These are phyloP conservation scores for Coelopa frigida DNA, from an alignment of 1,140 invertebrate genomes.

Conservation along the genomic window DNA sequence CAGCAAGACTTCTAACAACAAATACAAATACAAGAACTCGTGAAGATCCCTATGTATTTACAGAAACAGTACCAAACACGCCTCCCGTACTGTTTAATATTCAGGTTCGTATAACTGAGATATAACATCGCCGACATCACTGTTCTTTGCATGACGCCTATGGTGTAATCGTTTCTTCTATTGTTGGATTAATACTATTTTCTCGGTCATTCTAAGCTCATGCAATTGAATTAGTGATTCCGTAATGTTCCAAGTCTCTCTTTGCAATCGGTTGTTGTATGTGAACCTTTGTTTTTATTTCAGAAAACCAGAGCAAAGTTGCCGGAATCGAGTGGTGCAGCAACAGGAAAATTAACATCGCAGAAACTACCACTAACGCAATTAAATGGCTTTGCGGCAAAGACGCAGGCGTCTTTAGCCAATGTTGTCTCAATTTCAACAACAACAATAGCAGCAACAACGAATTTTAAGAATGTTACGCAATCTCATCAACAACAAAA, in stretches of 20 bases:
- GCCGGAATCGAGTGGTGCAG: slow-evolving; percentile 19
- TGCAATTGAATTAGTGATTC: no score
- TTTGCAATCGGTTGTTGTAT: no score
- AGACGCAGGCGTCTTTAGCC: slow-evolving; percentile 33
- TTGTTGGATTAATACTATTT: no score
- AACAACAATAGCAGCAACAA: slow-evolving; percentile 19
- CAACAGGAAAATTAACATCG: slow-evolving; percentile 1
- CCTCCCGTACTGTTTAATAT: slow-evolving; percentile 43
- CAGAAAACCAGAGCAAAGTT: slow-evolving; percentile 40
- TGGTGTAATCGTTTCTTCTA: no score
- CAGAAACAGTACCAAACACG: slow-evolving; percentile 40
- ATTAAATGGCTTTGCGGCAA: slow-evolving; percentile 23
- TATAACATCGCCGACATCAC: slow-evolving; percentile 1
- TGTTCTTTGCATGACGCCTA: no score
- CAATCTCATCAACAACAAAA: slow-evolving; percentile 33
- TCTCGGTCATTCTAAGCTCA: no score
- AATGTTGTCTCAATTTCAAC: slow-evolving; percentile 9
- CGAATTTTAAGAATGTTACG: slow-evolving; percentile 40
- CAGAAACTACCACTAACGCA: slow-evolving; percentile 8
- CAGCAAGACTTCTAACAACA: slow-evolving; percentile 34
- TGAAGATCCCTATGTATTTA: slow-evolving; percentile 45
- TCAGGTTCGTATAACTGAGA: slow-evolving; percentile 27
- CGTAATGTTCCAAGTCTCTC: no score
- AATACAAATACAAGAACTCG: slow-evolving; percentile 22
- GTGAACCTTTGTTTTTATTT: slow-evolving; percentile 8